These are phyloP conservation scores for Stenotaenia linearis DNA, from an alignment of 2,888 invertebrate genomes.

Conservation along the genomic window DNA sequence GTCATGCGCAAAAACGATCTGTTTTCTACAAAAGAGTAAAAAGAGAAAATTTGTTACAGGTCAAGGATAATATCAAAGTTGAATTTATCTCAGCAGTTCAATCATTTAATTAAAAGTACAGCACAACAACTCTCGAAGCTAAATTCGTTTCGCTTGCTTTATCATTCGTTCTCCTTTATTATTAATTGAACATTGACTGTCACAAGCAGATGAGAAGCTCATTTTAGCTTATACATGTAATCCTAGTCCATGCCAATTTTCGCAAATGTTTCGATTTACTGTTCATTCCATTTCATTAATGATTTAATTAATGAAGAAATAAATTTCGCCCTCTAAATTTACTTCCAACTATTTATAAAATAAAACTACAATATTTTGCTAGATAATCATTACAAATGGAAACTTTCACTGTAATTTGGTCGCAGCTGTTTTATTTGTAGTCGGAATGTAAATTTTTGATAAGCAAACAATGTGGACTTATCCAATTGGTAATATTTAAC, in stretches of 20 bases:
- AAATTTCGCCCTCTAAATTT: too few relatives aligned
- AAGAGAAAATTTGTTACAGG: neutral
- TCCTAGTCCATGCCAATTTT: neutral
- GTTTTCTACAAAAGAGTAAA: neutral
- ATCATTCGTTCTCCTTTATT: neutral
- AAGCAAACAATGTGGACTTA: neutral
- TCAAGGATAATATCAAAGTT: neutral
- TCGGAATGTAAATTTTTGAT: neutral
- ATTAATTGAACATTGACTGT: neutral
- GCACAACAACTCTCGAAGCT: neutral
- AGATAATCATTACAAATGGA: too few relatives aligned
- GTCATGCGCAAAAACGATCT: slow-evolving; percentile 26
- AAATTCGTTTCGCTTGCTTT: neutral
- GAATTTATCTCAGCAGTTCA: neutral
- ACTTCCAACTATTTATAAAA: too few relatives aligned
- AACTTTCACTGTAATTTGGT: too few relatives aligned
- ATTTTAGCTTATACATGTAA: neutral
- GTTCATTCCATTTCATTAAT: too few relatives aligned
- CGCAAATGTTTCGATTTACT: neutral
- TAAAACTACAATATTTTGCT: too few relatives aligned
- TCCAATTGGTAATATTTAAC: neutral
- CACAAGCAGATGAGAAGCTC: neutral
- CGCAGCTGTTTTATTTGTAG: neutral
- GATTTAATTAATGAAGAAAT: too few relatives aligned
- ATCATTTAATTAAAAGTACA: neutral